Evolutionary conservation across 2,797 vertebrate species (phyloP).

Genomic region (Neostethus bicornis): DNA sequence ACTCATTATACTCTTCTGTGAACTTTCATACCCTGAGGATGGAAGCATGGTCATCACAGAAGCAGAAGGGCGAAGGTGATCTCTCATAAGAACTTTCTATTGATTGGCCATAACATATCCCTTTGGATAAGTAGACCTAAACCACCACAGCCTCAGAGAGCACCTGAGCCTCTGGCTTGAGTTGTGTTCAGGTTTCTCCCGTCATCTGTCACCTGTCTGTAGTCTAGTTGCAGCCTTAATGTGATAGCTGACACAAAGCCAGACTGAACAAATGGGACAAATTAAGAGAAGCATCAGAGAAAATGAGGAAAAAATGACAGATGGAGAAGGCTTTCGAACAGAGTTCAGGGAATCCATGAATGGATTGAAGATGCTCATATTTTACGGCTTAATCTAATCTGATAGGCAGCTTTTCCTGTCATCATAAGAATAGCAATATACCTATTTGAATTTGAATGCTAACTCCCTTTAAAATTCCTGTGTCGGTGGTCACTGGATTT

Average conservation of each 20-base stretch:
- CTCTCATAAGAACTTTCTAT: constrained; percentile 2
- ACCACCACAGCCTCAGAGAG: neutral
- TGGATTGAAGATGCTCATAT: neutral
- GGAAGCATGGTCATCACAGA: neutral
- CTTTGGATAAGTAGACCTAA: neutral
- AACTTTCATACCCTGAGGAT: neutral
- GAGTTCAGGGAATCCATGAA: neutral
- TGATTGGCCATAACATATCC: constrained; percentile 9
- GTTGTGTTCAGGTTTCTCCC: neutral
- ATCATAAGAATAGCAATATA: neutral
- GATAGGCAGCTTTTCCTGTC: neutral
- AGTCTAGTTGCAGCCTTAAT: neutral
- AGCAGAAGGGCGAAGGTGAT: neutral
- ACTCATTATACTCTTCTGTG: constrained; percentile 4
- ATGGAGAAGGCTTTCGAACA: neutral
- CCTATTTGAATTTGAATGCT: neutral
- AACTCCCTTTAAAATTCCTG: constrained; percentile 1
- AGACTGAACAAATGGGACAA: constrained; percentile 1
- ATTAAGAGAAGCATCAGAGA: constrained; percentile 1
- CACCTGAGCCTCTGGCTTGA: neutral
- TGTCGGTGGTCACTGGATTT: constrained; percentile 23
- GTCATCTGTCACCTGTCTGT: constrained; percentile 3
- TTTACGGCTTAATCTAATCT: neutral
- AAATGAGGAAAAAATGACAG: constrained; percentile 1
- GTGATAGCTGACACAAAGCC: neutral